Evolutionary conservation across 2,797 vertebrate species (phyloP).

Genomic region (Argya squamiceps): DNA sequence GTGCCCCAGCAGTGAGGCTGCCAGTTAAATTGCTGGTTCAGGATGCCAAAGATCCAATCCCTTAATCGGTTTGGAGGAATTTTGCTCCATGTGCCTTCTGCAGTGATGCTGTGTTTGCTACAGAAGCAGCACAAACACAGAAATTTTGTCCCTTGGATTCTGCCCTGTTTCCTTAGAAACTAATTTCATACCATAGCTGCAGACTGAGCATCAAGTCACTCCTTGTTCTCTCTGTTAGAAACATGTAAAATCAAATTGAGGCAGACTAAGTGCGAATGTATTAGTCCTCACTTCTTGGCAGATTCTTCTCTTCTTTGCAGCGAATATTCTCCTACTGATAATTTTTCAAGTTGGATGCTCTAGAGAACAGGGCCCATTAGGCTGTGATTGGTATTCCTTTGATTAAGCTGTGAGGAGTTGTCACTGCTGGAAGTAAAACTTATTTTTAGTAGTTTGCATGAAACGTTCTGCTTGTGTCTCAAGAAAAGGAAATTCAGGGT

Average conservation of each 20-base stretch:
- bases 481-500: neutral
- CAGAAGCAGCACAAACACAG: neutral
- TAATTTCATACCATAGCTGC: neutral
- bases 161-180: constrained; percentile 33
- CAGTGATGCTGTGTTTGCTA: neutral
- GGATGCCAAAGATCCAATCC: neutral
- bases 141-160: neutral
- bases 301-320: neutral
- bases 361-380: neutral
- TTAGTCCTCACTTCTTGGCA: neutral
- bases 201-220: neutral
- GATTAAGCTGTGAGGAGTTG: neutral
- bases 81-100: neutral
- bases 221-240: neutral
- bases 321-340: neutral
- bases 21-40: neutral
- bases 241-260: neutral
- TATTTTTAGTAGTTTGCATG: neutral
- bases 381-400: neutral
- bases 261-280: neutral
- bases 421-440: constrained; percentile 3
- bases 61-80: neutral
- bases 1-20: neutral
- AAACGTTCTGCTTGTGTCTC: neutral
- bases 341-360: neutral